Evolutionary conservation across 2,113 vertebrate genomes (phyloP), one percentile per base, ranked within the genome.

Genomic region (Rhegmatorhina hoffmannsi): DNA sequence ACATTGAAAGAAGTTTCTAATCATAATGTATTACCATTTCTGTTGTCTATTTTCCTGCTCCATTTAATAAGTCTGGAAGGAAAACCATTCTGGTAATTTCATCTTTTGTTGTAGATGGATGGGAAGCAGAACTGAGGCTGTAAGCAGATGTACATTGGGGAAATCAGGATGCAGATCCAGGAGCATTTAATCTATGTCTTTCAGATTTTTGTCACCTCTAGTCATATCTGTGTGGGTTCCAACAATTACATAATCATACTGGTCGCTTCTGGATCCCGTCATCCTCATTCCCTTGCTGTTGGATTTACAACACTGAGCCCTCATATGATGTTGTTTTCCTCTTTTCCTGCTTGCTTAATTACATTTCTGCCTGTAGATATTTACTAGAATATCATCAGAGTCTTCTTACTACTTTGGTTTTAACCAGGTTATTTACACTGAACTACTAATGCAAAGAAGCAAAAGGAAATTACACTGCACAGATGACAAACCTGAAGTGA

Each of bases 11-110:
- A 87, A 92, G 33, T 81, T 86, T 63, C 59, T 93, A 80, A 83
- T 94, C 89, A 53, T 70, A 84, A 79, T 66, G 16, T 89, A 95
- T 92, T 89, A 63, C 62, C 58, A 77, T 77, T 91, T 92, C 66
- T 73, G 70, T 60, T 95, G 78, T 73, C 89, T 94, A 46, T 95
- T 95, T 91, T 85, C 50, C 84, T 94, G 81, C 81, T 91, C 74
- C 84, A 80, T 95, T 97, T 96, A 94, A 91, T 92, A 89, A 91
- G 66, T 63, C 82, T 95, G 59, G 70, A 91, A 91, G 40, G 63
- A 85, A 94, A 96, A 53, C 40, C 69, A 63, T 82, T 89, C 94
- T 87, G 50, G 58, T 62, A 92, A 94, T 95, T 95, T 95, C 70
- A 77, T 87, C 53, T 89, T 92, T 91, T 95, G 60, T 91, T 92